Percentiles rank a stretch among this genome's conserved stretches.
These are phyloP conservation scores for Cephalopterus ornatus DNA, from an alignment of 2,113 vertebrate genomes.

Conservation along the genomic window DNA sequence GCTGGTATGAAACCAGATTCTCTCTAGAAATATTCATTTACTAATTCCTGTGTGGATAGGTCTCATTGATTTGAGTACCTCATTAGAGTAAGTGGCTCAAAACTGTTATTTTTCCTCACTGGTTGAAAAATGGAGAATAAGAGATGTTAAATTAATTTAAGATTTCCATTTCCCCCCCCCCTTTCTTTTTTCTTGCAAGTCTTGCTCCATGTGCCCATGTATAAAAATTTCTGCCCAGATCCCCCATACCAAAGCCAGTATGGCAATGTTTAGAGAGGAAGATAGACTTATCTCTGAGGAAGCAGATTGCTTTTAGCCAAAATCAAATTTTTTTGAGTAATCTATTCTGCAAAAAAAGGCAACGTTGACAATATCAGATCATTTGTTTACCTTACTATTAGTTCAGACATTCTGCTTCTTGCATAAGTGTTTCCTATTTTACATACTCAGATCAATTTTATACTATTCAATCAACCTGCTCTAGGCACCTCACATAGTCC, in stretches of 20 bases:
- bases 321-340: background rate
- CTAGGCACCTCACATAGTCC: background rate
- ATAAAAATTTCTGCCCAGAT: background rate
- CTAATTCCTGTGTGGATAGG: background rate
- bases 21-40: background rate
- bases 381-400: background rate
- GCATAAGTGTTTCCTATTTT: background rate
- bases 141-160: background rate
- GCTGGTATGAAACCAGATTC: background rate
- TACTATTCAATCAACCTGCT: background rate
- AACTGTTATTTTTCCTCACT: background rate
- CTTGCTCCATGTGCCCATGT: background rate
- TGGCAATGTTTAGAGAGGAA: background rate
- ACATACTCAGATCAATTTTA: background rate
- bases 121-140: background rate
- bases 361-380: background rate
- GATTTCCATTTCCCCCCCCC: rapidly evolving
- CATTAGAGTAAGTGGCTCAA: background rate
- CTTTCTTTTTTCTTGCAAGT: background rate
- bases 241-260: background rate
- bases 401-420: background rate
- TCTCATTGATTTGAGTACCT: background rate
- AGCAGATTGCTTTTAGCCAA: background rate
- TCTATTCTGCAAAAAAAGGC: background rate
- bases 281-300: background rate